Percentiles rank a stretch among this genome's conserved stretches.
Conservation (phyloP, 2,797 vertebrate species). For the Argyrosomus regius region DNA sequence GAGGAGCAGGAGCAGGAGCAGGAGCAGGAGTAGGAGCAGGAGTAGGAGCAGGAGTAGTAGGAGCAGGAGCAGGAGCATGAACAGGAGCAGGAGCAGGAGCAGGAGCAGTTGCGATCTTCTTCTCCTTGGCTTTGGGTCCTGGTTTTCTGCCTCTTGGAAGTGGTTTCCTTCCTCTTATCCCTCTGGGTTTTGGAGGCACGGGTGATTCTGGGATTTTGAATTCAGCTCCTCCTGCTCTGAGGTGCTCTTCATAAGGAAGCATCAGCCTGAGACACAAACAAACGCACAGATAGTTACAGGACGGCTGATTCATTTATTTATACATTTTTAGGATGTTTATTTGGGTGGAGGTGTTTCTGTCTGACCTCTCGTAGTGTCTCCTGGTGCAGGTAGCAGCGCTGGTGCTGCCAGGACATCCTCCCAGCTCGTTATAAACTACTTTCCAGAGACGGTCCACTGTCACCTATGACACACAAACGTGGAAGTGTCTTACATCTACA, state of each 20-base stretch:
- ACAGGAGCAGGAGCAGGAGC: no score
- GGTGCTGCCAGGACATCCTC: conserved; percentile 88
- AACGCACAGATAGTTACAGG: neutral
- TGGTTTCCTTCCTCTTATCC: conserved; percentile 74
- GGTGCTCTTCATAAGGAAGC: conserved; percentile 86
- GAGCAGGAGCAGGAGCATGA: no score
- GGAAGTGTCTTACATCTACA: no score
- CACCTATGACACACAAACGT: conserved; percentile 74
- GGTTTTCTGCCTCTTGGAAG: conserved; percentile 69
- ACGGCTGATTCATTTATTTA: neutral
- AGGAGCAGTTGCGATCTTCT: conserved; percentile 27
- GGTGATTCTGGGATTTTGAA: conserved; percentile 76
- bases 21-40: no score
- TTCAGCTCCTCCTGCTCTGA: conserved; percentile 76
- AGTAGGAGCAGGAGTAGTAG: neutral
- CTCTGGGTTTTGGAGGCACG: conserved; percentile 49
- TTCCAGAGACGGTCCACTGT: conserved; percentile 87
- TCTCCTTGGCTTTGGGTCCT: conserved; percentile 73
- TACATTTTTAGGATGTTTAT: neutral
- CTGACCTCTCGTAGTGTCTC: conserved; percentile 88
- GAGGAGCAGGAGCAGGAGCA: neutral
- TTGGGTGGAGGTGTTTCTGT: neutral
- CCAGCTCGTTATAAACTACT: conserved; percentile 88
- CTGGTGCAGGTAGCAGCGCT: conserved; percentile 89
- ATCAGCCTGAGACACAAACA: conserved; percentile 79